phyloP scores from a whole-genome alignment of 2,888 invertebrate genomes.

The Agonopterix subpropinquella region DNA sequence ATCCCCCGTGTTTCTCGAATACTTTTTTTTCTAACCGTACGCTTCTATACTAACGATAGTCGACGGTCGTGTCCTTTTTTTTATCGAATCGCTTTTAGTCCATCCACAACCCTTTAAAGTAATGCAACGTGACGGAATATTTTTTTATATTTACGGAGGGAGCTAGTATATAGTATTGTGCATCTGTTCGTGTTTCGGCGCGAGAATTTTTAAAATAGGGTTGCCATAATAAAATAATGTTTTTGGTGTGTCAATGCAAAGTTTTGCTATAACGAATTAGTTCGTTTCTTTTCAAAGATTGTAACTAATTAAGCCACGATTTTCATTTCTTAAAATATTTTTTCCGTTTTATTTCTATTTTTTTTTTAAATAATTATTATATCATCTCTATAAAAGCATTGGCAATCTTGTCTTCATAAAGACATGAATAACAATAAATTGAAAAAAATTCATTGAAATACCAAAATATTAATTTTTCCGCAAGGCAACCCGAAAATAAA shows the following conservation, averaged over 20 bases:
- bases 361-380: not conserved
- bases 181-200: constrained; percentile 63
- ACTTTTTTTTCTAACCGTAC: constrained; percentile 58
- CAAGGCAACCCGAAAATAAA: constrained; percentile 1
- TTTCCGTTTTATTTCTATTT: not conserved
- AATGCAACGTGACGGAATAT: constrained; percentile 58
- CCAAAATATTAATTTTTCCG: too few relatives aligned
- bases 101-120: constrained; percentile 69
- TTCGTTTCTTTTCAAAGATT: too few relatives aligned
- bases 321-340: not conserved
- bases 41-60: constrained; percentile 64
- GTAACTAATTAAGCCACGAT: too few relatives aligned
- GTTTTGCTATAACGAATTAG: not conserved
- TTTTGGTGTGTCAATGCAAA: not conserved
- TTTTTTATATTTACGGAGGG: constrained; percentile 50
- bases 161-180: constrained; percentile 69
- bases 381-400: too few relatives aligned
- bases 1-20: constrained; percentile 63
- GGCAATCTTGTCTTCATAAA: too few relatives aligned
- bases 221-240: constrained; percentile 25
- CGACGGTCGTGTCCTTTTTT: constrained; percentile 45
- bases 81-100: constrained; percentile 45
- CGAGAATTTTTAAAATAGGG: constrained; percentile 32
- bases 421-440: not conserved
- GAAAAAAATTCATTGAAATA: too few relatives aligned